Conservation (phyloP, 2,888 invertebrate genomes). For the Ochropleura leucogaster region DNA sequence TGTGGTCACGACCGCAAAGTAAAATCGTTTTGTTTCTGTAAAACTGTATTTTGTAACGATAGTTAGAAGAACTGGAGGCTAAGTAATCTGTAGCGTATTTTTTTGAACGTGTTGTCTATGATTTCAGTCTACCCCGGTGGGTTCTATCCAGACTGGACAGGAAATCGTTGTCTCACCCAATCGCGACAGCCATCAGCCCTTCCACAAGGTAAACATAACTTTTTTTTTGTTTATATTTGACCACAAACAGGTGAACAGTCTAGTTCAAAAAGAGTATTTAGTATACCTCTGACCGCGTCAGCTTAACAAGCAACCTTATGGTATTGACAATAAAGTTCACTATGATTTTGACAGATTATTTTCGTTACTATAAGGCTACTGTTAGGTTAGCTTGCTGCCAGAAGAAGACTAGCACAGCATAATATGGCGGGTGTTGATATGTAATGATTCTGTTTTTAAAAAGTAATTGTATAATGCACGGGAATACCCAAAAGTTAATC, state of each 20-base stretch:
- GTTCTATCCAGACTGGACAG: conserved; percentile 97
- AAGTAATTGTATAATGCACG: neutral
- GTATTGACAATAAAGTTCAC: neutral
- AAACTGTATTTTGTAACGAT: conserved; percentile 2
- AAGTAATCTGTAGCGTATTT: neutral
- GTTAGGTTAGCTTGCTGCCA: neutral
- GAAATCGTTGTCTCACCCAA: conserved; percentile 97
- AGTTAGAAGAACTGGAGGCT: neutral
- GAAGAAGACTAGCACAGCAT: neutral
- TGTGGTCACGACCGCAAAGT: neutral
- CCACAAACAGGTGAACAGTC: too few species aligned
- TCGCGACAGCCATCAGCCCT: conserved; percentile 95
- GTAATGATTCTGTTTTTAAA: neutral
- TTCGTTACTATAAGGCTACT: neutral
- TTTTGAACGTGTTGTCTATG: conserved; percentile 58
- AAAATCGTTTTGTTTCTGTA: conserved; percentile 12
- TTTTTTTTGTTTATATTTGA: neutral
- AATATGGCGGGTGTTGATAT: neutral
- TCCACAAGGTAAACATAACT: conserved; percentile 92
- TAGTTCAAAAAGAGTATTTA: too few species aligned
- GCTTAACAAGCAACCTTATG: neutral
- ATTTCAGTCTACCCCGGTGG: conserved; percentile 97
- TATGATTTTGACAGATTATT: neutral
- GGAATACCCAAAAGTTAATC: neutral
- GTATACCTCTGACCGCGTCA: neutral